Evolutionary conservation across 2,113 vertebrate genomes (phyloP).

Genomic region (Carassius gibelio): DNA sequence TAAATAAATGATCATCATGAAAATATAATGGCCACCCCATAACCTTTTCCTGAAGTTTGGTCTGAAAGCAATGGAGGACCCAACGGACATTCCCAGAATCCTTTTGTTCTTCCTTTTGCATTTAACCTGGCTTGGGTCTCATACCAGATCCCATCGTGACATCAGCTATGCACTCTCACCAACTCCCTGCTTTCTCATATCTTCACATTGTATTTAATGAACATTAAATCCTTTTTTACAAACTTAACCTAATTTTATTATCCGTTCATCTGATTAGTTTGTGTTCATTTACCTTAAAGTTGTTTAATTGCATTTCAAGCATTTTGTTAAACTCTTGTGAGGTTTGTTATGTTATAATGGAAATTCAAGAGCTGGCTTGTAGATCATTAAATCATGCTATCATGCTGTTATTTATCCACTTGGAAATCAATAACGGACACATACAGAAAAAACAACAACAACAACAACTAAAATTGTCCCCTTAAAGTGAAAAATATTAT

Average conservation of each 20-base stretch:
- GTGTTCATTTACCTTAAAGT: neutral
- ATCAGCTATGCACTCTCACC: slow-evolving; percentile 21
- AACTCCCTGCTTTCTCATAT: neutral
- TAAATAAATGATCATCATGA: slow-evolving; percentile 81
- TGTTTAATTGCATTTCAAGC: neutral
- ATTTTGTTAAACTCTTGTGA: neutral
- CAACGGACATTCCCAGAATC: slow-evolving; percentile 51
- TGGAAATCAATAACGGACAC: neutral
- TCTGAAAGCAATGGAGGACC: slow-evolving; percentile 54
- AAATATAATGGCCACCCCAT: slow-evolving; percentile 74
- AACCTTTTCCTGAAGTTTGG: slow-evolving; percentile 69
- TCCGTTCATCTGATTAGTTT: neutral
- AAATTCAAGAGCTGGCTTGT: neutral
- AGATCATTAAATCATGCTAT: neutral
- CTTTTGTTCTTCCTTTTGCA: slow-evolving; percentile 53
- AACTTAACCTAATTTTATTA: neutral
- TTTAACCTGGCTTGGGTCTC: slow-evolving; percentile 41
- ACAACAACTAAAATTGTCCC: neutral
- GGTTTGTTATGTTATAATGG: neutral
- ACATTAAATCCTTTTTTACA: neutral
- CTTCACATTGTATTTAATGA: neutral
- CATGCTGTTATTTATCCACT: neutral
- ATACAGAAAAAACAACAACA: neutral
- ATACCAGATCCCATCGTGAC: slow-evolving; percentile 10
- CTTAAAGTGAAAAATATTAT: neutral